phyloP scores from a whole-genome alignment of 2,888 invertebrate genomes.

The Chaetogeoica ovagalla region DNA sequence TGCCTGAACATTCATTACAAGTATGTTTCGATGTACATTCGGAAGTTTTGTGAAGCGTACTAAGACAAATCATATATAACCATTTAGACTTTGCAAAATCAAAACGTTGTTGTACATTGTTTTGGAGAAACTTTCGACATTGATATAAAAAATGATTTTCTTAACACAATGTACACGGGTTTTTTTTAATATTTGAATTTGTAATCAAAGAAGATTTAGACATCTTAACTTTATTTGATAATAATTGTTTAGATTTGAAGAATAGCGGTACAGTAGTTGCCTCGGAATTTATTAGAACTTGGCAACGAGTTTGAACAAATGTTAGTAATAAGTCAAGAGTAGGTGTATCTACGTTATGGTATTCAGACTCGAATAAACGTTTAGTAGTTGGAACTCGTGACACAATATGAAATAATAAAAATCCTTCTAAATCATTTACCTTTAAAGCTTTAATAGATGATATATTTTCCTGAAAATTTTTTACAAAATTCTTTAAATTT shows the following conservation, averaged over 20 bases:
- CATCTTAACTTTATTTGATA: neutral
- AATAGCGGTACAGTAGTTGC: no score
- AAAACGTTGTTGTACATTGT: constrained; percentile 1
- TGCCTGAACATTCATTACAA: neutral
- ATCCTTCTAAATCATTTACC: neutral
- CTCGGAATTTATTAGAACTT: neutral
- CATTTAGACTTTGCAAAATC: neutral
- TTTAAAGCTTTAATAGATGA: neutral
- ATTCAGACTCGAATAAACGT: neutral
- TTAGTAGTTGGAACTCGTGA: neutral
- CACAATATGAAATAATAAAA: neutral
- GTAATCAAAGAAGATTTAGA: neutral
- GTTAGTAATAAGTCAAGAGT: neutral
- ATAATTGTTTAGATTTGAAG: neutral
- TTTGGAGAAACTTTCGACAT: neutral
- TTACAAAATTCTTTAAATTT: neutral
- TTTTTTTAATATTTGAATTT: neutral
- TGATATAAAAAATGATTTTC: neutral
- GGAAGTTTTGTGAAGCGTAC: neutral
- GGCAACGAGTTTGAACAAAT: neutral
- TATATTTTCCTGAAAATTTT: neutral
- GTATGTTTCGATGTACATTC: neutral
- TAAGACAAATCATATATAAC: neutral
- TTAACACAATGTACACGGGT: neutral
- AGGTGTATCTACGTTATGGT: neutral